Evolutionary conservation across 2,113 vertebrate species (phyloP), one percentile per base, ranked within the genome.

Genomic region (Mesoclemmys tuberculata): DNA sequence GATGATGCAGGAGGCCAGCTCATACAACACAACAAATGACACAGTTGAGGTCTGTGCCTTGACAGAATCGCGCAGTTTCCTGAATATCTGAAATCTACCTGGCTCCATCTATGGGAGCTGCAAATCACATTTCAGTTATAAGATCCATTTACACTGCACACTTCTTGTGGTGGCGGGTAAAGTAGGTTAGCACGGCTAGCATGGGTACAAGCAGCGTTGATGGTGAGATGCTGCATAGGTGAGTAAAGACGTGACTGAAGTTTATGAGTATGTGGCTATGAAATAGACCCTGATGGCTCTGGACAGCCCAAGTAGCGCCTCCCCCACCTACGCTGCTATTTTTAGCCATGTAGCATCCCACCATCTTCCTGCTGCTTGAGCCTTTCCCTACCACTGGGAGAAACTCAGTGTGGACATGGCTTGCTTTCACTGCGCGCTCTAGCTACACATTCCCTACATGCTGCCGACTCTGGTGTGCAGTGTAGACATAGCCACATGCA

Each of bases 51-150:
- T 29, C 46, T 64, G 64, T 61, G 83, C 35, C 68, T 88, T 48
- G 46, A 38, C 5, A 19, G 84, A 78, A 74, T 4, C 14, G 4
- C 51, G 6, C 24, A 29, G 46, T 87, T 88, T 90, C 16, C 71
- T n/a, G 68, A 91, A 91, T 64, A 10, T 38, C 18, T 90, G 27
- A 94, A 38, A 38, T 85, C 95, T 92, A 83, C 75, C 91, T 92
- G 89, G 83, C 81, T n/a, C 78, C 2, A 18, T 27, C 61, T 75
- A n/a, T 0, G 0, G 82, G 77, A 92, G 75, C 11, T 61, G n/a
- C 84, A 94, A 92, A 95, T 93, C 90, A 78, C 0, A 0, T 80
- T 54, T 58, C 13, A 52, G 18, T 52, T n/a, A 71, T 10, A 38
- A 71, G 64, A 9, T 22, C 64, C 64, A 38, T 10, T n/a, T 71